These are phyloP conservation scores for Agriopis marginaria DNA, from an alignment of 2,888 invertebrate species.

Conservation along the genomic window DNA sequence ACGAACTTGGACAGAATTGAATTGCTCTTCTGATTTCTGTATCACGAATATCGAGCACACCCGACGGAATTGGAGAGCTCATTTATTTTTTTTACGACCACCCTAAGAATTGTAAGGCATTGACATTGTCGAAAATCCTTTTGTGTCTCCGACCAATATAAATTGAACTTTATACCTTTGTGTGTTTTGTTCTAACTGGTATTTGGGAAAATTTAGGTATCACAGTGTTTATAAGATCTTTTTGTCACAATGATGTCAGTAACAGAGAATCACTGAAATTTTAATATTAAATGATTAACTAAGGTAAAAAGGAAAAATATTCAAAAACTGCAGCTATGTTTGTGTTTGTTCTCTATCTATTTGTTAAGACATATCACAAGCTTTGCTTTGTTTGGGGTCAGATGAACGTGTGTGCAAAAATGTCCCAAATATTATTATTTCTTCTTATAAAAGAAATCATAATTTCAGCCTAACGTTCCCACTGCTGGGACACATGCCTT, in stretches of 20 bases:
- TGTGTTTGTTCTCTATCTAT: too few relatives aligned
- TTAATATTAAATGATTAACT: too few relatives aligned
- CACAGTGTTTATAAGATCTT: background rate
- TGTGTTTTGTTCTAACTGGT: constrained; percentile 22
- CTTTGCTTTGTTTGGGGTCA: too few relatives aligned
- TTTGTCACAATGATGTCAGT: background rate
- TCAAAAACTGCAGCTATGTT: too few relatives aligned
- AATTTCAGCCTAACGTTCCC: too few relatives aligned
- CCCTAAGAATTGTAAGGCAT: constrained; percentile 33
- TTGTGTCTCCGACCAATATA: constrained; percentile 24
- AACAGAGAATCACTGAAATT: too few relatives aligned
- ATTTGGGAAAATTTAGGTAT: constrained; percentile 1
- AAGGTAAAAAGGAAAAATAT: too few relatives aligned
- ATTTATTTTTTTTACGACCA: constrained; percentile 44
- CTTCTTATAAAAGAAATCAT: too few relatives aligned
- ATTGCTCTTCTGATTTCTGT: constrained; percentile 43
- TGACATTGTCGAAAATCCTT: constrained; percentile 32
- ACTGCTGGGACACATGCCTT: too few relatives aligned
- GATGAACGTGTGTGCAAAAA: too few relatives aligned
- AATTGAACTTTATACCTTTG: constrained; percentile 23
- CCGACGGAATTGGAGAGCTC: constrained; percentile 39
- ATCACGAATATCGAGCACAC: constrained; percentile 39
- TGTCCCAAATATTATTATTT: too few relatives aligned
- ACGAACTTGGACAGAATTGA: constrained; percentile 44
- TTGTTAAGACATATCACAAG: too few relatives aligned